A percentile compares a stretch with the other conserved stretches of the same genome.
Conservation (phyloP, 2,888 invertebrate species). For the Trissonchulus sp. region DNA sequence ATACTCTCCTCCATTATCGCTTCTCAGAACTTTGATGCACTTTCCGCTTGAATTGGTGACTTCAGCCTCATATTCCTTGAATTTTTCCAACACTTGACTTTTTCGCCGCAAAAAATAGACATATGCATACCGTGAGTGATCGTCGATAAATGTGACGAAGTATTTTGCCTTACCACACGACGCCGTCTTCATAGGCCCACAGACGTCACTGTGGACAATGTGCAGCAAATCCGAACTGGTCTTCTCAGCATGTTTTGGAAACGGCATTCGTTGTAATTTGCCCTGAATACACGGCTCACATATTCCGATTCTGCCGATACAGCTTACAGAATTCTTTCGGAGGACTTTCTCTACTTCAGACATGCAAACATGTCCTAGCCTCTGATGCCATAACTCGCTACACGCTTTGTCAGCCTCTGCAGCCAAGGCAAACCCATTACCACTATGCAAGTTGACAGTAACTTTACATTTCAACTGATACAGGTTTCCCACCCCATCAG, state of each 20-base stretch:
- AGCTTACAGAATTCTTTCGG: not conserved
- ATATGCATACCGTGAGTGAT: not conserved
- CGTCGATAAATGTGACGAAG: slow-evolving; percentile 14
- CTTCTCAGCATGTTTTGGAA: not conserved
- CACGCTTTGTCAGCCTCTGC: not conserved
- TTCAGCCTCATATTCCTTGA: slow-evolving; percentile 24
- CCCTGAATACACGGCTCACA: not conserved
- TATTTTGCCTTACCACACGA: not conserved
- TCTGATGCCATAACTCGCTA: not conserved
- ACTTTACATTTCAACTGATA: slow-evolving; percentile 1
- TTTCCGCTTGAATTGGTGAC: not conserved
- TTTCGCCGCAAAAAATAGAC: slow-evolving; percentile 1
- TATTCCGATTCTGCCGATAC: not conserved
- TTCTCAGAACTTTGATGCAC: slow-evolving; percentile 23
- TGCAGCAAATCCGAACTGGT: not conserved
- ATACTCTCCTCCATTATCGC: slow-evolving; percentile 34
- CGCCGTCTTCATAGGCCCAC: not conserved
- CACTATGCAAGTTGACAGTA: not conserved
- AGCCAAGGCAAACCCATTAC: not conserved
- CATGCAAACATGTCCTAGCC: not conserved
- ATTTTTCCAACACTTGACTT: slow-evolving; percentile 16
- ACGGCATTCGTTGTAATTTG: not conserved
- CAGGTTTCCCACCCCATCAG: not conserved
- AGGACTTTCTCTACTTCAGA: not conserved
- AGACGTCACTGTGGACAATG: slow-evolving; percentile 11